Base-by-base conservation (phyloP, 2,797 vertebrate genomes). In the Labeo calbasu region DNA sequence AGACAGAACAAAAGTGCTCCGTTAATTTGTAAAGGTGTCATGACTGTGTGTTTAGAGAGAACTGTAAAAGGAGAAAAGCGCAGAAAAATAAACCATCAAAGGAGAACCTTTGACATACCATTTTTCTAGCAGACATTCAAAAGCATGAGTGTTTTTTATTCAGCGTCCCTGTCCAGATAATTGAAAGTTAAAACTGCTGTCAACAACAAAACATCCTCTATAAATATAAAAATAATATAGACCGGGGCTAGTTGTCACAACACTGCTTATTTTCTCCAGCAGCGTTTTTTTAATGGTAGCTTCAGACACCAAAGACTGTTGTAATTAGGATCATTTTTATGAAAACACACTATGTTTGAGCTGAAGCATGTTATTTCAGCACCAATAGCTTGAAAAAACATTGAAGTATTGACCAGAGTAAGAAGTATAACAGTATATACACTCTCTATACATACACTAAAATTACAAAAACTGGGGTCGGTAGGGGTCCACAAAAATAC, bases 1-100 rank as follows among this genome's bases (percentile, higher is more conserved):
- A 61, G 53, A 46, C 17, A 14, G 17, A 70, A 81, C 43, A 73
- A 15, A 73, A 61, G 43, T 50, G 80, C 4, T 63, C 7, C 5
- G 19, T 63, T 73, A 9, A 73, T 63, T 82, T 72, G 55, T 50
- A 72, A 82, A 73, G 46, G 80, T 50, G 25, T 32, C 79, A 50
- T 13, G 69, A 61, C 40, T 32, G 69, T 48, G 51, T 21, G 25
- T 81, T 72, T 48, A 14, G 43, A 61, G 25, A 48, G 8, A 46
- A 61, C 36, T 36, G 75, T 46, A 77, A 32, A 81, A 63, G 11
- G 19, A 21, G 23, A 46, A 72, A 81, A 61, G 21, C 0, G 7
- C 63, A 28, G 17, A 61, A 28, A 57, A 61, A 59, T 23, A 57
- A 72, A 46, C 17, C 17, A 72, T 81, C 7, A 72, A 53, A 72